Percentiles rank a stretch among this genome's conserved stretches.
Evolutionary conservation across 2,113 vertebrate species (phyloP).

Genomic region (Herpetotheres cachinnans): DNA sequence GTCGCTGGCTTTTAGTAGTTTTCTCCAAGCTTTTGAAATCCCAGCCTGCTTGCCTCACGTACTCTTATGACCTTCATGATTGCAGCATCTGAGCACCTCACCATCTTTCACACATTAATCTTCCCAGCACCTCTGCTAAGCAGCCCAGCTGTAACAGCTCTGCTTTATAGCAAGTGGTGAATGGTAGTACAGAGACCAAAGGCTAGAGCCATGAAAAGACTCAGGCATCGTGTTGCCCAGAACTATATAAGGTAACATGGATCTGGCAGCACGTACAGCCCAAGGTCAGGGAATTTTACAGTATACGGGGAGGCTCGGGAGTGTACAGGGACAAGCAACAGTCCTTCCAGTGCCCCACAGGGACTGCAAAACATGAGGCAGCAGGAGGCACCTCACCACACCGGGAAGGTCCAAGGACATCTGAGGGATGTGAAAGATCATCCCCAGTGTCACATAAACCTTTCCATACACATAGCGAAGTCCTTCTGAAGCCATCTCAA

Average conservation of each 20-base stretch:
- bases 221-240: not conserved
- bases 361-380: not conserved
- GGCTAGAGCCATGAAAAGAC: not conserved
- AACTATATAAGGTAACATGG: not conserved
- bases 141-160: not conserved
- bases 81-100: not conserved
- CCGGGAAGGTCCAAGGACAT: not conserved
- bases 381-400: not conserved
- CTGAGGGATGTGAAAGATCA: not conserved
- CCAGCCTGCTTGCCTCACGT: accelerated
- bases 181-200: not conserved
- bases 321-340: not conserved
- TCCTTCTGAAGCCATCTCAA: not conserved
- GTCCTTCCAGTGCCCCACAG: not conserved
- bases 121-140: not conserved
- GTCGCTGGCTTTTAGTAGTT: not conserved
- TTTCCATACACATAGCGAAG: accelerated
- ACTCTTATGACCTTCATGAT: not conserved
- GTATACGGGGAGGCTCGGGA: accelerated
- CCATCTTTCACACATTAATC: not conserved
- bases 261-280: not conserved
- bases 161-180: not conserved
- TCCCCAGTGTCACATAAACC: not conserved
- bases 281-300: not conserved
- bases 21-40: not conserved